Evolutionary conservation across 2,113 vertebrate species (phyloP).

Genomic region (Ceuthmochares aereus): DNA sequence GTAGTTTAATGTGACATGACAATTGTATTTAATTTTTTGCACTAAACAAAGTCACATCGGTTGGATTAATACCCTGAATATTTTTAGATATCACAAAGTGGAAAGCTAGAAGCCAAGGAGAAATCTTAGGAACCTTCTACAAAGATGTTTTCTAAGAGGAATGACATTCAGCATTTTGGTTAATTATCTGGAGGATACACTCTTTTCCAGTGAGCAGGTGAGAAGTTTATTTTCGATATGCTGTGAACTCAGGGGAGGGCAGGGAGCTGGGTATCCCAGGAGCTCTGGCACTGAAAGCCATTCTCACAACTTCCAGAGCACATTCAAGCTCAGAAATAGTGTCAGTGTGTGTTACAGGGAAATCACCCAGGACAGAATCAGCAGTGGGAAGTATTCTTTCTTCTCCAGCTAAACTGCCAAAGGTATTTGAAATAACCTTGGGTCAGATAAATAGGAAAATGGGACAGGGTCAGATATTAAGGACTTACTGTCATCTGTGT

Average conservation of each 20-base stretch:
- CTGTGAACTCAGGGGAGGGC: not conserved
- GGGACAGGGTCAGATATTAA: not conserved
- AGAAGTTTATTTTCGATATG: not conserved
- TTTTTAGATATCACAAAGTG: not conserved
- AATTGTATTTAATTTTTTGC: not conserved
- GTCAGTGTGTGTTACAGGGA: fast-evolving
- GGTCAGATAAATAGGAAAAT: not conserved
- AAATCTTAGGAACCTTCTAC: not conserved
- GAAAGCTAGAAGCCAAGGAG: not conserved
- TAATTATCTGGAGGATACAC: not conserved
- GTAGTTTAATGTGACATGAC: not conserved
- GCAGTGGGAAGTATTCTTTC: not conserved
- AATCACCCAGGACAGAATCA: not conserved
- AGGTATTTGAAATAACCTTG: not conserved
- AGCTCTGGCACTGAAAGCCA: not conserved
- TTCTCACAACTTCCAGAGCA: not conserved
- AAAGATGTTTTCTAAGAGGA: not conserved
- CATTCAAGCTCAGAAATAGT: not conserved
- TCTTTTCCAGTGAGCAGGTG: not conserved
- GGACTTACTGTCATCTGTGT: not conserved
- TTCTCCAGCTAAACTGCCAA: not conserved
- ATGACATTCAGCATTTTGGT: not conserved
- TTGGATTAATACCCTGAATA: not conserved
- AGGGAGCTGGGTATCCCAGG: not conserved
- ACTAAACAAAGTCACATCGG: not conserved